These are phyloP conservation scores for Dione juno DNA, from an alignment of 2,888 invertebrate species.

Conservation along the genomic window DNA sequence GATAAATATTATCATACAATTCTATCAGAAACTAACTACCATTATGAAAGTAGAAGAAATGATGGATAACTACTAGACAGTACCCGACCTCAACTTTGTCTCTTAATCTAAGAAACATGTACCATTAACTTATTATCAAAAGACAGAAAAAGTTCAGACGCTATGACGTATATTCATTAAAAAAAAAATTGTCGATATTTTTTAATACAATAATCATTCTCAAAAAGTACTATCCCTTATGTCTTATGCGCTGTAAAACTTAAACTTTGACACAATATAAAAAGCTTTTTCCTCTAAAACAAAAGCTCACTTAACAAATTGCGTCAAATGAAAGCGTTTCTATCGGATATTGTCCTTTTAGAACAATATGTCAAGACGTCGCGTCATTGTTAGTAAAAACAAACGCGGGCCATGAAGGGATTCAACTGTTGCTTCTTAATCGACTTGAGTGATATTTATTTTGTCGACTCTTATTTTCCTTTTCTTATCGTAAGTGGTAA, in stretches of 20 bases:
- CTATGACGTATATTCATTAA: no score
- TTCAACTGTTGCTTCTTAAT: conserved; percentile 22
- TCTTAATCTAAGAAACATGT: no score
- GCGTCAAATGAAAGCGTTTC: conserved; percentile 13
- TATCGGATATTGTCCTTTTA: conserved; percentile 20
- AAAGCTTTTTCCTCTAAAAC: background rate
- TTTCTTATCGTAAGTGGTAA: no score
- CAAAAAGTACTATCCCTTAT: background rate
- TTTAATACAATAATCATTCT: no score
- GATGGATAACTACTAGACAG: no score
- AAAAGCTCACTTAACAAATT: conserved; percentile 20
- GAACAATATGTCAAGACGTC: conserved; percentile 22
- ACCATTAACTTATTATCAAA: no score
- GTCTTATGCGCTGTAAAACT: background rate
- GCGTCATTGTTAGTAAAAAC: conserved; percentile 4
- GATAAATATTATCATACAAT: no score
- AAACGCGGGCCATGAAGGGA: conserved; percentile 12
- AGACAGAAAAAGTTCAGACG: no score
- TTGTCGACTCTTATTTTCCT: background rate
- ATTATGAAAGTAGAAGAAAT: no score
- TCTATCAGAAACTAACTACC: no score
- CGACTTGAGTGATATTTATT: background rate
- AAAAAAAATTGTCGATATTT: no score
- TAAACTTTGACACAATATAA: background rate
- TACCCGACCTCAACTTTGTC: no score